phyloP scores from a whole-genome alignment of 2,797 vertebrate genomes.

The Pangasius djambal region DNA sequence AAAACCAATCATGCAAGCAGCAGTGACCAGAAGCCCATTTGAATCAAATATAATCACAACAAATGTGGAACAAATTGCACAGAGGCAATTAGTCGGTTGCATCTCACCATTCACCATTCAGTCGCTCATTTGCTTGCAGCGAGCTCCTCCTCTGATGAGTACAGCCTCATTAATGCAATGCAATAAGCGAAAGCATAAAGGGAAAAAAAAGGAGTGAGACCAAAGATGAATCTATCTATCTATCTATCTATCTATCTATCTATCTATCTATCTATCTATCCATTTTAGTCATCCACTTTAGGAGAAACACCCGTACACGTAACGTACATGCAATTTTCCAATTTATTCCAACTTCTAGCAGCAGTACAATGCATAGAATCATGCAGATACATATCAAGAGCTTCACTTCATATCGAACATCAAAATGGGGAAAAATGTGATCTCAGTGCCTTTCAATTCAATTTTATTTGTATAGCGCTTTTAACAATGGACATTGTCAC shows the following conservation, averaged over 20 bases:
- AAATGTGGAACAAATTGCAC: constrained; percentile 43
- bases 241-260: background rate
- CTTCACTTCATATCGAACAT: background rate
- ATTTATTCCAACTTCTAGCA: background rate
- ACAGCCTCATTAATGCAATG: constrained; percentile 41
- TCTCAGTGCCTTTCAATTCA: background rate
- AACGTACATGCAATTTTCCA: background rate
- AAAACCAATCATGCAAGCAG: constrained; percentile 15
- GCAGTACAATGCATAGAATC: background rate
- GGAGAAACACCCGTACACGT: background rate
- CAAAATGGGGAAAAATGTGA: background rate
- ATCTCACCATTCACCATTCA: constrained; percentile 43
- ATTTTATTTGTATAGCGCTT: no score
- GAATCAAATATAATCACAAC: constrained; percentile 41
- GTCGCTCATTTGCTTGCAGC: background rate
- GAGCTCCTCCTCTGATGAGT: constrained; percentile 33
- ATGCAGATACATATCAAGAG: background rate
- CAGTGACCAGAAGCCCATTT: constrained; percentile 3
- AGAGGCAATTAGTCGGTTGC: constrained; percentile 24
- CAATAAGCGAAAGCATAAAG: constrained; percentile 11
- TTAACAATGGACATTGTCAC: no score
- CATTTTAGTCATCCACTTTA: background rate
- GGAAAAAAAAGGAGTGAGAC: background rate
- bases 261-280: constrained; percentile 10
- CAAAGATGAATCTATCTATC: background rate